Percentiles rank a stretch among this genome's conserved stretches.
These are phyloP conservation scores for Apostichopus japonicus DNA, from an alignment of 35 echinoderm and acorn worm genomes.

Conservation along the genomic window DNA sequence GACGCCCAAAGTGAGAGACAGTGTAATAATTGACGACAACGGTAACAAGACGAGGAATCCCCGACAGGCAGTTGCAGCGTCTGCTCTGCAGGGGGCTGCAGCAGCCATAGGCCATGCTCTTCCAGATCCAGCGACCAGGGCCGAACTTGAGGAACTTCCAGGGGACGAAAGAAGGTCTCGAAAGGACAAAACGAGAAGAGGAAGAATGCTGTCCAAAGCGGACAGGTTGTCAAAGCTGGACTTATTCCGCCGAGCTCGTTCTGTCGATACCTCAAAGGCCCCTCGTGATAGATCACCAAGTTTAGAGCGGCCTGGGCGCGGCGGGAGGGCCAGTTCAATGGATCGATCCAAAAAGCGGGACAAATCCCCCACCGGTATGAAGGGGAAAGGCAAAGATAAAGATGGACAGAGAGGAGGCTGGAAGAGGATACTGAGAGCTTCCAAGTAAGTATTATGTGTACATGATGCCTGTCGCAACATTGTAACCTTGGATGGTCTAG, in stretches of 20 bases:
- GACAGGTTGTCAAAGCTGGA: slow-evolving; percentile 76
- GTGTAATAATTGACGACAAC: slow-evolving; percentile 41
- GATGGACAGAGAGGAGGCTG: slow-evolving; percentile 73
- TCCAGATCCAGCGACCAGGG: slow-evolving; percentile 60
- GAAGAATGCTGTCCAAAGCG: slow-evolving; percentile 71
- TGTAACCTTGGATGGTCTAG: too few relatives aligned
- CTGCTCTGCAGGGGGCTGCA: slow-evolving; percentile 77
- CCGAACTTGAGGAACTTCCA: slow-evolving; percentile 65
- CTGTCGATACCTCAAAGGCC: slow-evolving; percentile 75
- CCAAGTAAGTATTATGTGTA: slow-evolving; percentile 75
- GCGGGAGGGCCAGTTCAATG: slow-evolving; percentile 63
- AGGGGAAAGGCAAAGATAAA: slow-evolving; percentile 48
- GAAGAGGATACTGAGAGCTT: slow-evolving; percentile 78
- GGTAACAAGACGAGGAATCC: slow-evolving; percentile 51
- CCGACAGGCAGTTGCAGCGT: slow-evolving; percentile 72
- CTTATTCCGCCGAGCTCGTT: slow-evolving; percentile 75
- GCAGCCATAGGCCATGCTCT: slow-evolving; percentile 79
- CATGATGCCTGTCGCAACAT: too few relatives aligned
- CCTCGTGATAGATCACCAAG: slow-evolving; percentile 80
- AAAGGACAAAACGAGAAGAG: slow-evolving; percentile 78
- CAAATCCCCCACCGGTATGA: slow-evolving; percentile 53
- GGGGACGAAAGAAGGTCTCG: slow-evolving; percentile 74
- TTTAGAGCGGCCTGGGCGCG: slow-evolving; percentile 52
- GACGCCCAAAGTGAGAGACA: slow-evolving; percentile 60
- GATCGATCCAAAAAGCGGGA: slow-evolving; percentile 72